Base-by-base conservation (phyloP, 1,140 invertebrate genomes). In the Trichonephila clavipes region DNA sequence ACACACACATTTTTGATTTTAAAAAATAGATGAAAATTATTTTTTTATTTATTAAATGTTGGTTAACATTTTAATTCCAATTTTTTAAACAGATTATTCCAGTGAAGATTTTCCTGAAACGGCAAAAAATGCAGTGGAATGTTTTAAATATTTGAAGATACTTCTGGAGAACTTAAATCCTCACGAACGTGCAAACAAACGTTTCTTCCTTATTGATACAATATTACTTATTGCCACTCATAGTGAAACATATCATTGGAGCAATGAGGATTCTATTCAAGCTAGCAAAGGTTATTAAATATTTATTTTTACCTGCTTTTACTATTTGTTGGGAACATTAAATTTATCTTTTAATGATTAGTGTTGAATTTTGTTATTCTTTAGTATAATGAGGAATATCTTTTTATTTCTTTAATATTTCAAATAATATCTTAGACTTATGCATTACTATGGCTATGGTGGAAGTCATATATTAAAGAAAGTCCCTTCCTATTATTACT, bases 211-310 rank as follows among this genome's bases (percentile, higher is more conserved):
- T 7, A 66, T 85, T 19, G 64, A 85, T 44, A 18, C 21, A 21
- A 44, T 91, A 59, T 40, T 91, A 34, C 90, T 91, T 21, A 85
- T 59, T 91, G 77, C 90, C 28, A 91, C 90, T 40, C 90, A 91
- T 64, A 66, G 5, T 44, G 51, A 64, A 83, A 64, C 7, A 19
- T 28, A 83, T 66, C 21, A 51, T 44, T 91, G 90, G 90, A 85
- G 58, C 21, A 91, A 19, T 91, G 18, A 51, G 14, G 8, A 40
- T 34, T 83, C 90, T n/a, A 28, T 51, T 44, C 5, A 7, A 7
- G 44, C 51, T 7, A 21, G 24, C 28, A 61, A n/a, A 64, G 90
- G 90, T 91, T 58, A 28, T 58, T n/a, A 85, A 40, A 8, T 16
- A 58, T 59, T 19, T n/a, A 34, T 28, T 28, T 81, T 28, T 19